Conservation (phyloP, 1,140 invertebrate species). For the Centruroides vittatus region DNA sequence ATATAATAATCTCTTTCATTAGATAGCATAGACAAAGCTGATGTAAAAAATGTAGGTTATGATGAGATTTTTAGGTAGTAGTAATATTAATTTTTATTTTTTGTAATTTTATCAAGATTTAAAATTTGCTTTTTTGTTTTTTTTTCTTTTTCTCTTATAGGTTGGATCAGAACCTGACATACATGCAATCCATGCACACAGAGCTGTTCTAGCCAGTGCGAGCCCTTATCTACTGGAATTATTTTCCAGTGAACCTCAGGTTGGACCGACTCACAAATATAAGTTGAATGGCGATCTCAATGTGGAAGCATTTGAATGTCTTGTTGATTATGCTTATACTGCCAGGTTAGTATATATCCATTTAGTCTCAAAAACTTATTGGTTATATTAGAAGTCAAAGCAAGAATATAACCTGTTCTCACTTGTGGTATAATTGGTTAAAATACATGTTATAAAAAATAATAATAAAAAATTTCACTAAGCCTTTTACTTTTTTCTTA, state of each 20-base stretch:
- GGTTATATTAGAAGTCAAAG: too few relatives aligned
- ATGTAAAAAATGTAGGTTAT: too few relatives aligned
- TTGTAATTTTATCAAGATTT: too few relatives aligned
- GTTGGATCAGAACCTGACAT: slow-evolving; percentile 29
- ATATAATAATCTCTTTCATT: too few relatives aligned
- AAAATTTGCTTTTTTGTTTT: too few relatives aligned
- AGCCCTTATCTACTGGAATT: slow-evolving; percentile 62
- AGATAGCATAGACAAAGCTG: too few relatives aligned
- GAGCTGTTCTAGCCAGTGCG: slow-evolving; percentile 55
- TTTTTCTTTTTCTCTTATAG: neutral
- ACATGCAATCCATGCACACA: slow-evolving; percentile 56
- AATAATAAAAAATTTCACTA: neutral
- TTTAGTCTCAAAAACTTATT: neutral
- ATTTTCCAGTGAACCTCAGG: slow-evolving; percentile 44
- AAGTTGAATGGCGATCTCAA: slow-evolving; percentile 53
- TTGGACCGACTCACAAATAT: slow-evolving; percentile 28
- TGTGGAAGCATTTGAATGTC: slow-evolving; percentile 46
- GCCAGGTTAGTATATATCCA: slow-evolving; percentile 32
- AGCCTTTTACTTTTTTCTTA: slow-evolving; percentile 11
- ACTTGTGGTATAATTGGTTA: too few relatives aligned
- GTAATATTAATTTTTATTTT: too few relatives aligned
- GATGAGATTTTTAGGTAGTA: too few relatives aligned
- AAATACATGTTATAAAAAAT: neutral
- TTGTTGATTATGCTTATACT: slow-evolving; percentile 71
- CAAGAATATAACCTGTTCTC: too few relatives aligned